These are phyloP conservation scores for Drosophila simulans DNA, from an alignment of 1,140 invertebrate genomes.

Conservation along the genomic window DNA sequence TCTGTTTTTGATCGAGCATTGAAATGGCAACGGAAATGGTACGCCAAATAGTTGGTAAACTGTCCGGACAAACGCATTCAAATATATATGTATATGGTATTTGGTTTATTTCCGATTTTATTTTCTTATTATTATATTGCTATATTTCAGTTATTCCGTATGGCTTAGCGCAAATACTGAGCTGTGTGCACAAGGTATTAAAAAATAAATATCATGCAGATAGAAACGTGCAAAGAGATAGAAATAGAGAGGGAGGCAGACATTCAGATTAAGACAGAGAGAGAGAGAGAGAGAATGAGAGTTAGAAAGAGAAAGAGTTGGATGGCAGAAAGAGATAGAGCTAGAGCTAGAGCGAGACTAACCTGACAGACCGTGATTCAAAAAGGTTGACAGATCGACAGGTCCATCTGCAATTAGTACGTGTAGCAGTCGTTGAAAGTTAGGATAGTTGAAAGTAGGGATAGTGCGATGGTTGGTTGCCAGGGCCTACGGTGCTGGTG, in stretches of 20 bases:
- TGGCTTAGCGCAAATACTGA: constrained; percentile 50
- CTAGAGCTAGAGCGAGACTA: constrained; percentile 61
- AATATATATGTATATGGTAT: background rate
- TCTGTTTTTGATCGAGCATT: constrained; percentile 30
- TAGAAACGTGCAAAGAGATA: constrained; percentile 62
- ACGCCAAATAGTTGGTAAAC: constrained; percentile 70
- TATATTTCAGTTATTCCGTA: constrained; percentile 16
- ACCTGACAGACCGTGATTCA: constrained; percentile 85
- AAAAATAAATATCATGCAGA: constrained; percentile 66
- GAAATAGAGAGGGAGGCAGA: constrained; percentile 9
- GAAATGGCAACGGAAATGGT: constrained; percentile 35
- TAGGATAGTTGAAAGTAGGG: constrained; percentile 42
- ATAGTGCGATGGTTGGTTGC: constrained; percentile 18
- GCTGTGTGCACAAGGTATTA: constrained; percentile 47
- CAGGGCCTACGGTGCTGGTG: constrained; percentile 20
- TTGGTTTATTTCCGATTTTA: constrained; percentile 39
- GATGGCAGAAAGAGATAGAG: constrained; percentile 19
- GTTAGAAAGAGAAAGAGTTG: constrained; percentile 21
- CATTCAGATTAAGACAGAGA: constrained; percentile 23
- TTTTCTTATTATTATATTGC: constrained; percentile 39
- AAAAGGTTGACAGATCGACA: constrained; percentile 83
- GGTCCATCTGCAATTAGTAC: constrained; percentile 83
- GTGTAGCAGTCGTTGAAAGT: constrained; percentile 68
- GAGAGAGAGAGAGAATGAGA: constrained; percentile 20
- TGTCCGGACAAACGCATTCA: constrained; percentile 34